Percentiles rank a stretch among this genome's conserved stretches.
Evolutionary conservation across 2,888 invertebrate genomes (phyloP).

Genomic region (Lamellibrachia satsuma): DNA sequence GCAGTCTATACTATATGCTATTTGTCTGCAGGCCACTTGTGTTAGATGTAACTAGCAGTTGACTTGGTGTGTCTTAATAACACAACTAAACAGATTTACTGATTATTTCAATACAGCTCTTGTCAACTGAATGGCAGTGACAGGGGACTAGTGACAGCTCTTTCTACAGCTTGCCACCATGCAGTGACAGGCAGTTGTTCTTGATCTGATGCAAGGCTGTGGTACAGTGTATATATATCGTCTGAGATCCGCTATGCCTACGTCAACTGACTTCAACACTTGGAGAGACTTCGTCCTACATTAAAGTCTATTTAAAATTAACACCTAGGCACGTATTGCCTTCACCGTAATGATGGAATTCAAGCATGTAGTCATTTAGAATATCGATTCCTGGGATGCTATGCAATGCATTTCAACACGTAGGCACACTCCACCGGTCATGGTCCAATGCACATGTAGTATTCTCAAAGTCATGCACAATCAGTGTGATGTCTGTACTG

Average conservation of each 20-base stretch:
- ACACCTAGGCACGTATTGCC: neutral
- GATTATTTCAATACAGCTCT: neutral
- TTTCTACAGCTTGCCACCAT: neutral
- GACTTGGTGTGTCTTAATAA: neutral
- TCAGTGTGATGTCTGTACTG: neutral
- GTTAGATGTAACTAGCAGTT: neutral
- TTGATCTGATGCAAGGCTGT: neutral
- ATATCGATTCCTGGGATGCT: neutral
- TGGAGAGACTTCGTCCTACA: neutral
- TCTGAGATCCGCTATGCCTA: neutral
- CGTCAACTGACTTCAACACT: neutral
- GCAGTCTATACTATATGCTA: neutral
- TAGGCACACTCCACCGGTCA: neutral
- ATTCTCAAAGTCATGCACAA: neutral
- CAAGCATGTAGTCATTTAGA: neutral
- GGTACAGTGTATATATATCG: neutral
- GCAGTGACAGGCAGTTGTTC: neutral
- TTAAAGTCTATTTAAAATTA: neutral
- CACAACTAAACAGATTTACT: constrained; percentile 7
- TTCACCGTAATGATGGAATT: neutral
- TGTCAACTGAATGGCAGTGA: neutral
- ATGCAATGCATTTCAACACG: neutral
- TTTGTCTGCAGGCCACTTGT: neutral
- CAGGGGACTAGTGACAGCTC: neutral
- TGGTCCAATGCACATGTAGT: neutral